Evolutionary conservation across 23 tunicate genomes (phyloP).

Genomic region (Corella eumyota): DNA sequence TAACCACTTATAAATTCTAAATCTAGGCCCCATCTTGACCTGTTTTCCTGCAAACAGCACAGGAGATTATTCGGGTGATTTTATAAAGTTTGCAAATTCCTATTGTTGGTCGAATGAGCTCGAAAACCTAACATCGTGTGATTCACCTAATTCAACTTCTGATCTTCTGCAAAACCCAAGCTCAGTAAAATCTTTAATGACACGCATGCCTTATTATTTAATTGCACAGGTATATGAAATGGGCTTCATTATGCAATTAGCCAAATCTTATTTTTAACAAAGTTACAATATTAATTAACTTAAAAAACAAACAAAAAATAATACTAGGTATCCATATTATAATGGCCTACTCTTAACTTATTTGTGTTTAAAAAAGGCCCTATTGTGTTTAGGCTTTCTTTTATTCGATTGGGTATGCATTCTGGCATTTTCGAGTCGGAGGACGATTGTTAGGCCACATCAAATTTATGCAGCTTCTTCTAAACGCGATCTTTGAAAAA

Average conservation of each 20-base stretch:
- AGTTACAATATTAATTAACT: too few relatives aligned
- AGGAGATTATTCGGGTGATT: slow-evolving; percentile 2
- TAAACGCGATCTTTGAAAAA: slow-evolving; percentile 25
- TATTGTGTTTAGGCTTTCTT: not conserved
- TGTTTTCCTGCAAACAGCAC: slow-evolving; percentile 28
- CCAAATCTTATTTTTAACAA: too few relatives aligned
- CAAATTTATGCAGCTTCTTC: slow-evolving; percentile 44
- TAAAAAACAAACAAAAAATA: too few relatives aligned
- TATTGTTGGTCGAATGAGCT: slow-evolving; percentile 28
- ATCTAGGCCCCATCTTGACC: slow-evolving; percentile 9
- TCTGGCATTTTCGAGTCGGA: slow-evolving; percentile 54
- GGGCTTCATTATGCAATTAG: not conserved
- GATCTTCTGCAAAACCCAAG: slow-evolving; percentile 2
- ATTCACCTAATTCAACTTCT: not conserved
- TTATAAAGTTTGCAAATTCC: slow-evolving; percentile 24
- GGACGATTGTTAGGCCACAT: slow-evolving; percentile 55
- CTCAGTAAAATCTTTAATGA: slow-evolving; percentile 11
- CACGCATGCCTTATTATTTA: slow-evolving; percentile 36
- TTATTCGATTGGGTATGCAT: slow-evolving; percentile 20
- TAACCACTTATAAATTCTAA: too few relatives aligned
- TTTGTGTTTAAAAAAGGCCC: not conserved
- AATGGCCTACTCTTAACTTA: too few relatives aligned
- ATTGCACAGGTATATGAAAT: slow-evolving; percentile 20
- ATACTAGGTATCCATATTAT: too few relatives aligned
- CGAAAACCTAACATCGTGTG: not conserved